A percentile compares a stretch with the other conserved stretches of the same genome.
phyloP scores from a whole-genome alignment of 2,888 invertebrate genomes.

The Hemistola chrysoprasaria region DNA sequence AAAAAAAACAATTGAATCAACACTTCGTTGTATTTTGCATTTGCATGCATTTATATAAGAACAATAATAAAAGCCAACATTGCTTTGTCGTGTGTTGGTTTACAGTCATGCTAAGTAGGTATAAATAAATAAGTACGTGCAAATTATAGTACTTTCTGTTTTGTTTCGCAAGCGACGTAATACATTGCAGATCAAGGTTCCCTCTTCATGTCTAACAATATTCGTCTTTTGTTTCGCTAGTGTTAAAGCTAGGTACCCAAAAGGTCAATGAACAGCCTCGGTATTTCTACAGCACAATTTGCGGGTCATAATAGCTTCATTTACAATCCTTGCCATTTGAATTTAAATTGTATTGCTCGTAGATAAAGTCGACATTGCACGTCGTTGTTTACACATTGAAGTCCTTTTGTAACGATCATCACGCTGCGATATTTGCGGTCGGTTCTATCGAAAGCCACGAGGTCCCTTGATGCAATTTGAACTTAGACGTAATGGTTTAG shows the following conservation, averaged over 20 bases:
- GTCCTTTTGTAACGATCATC: slow-evolving; percentile 57
- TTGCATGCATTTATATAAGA: too few relatives aligned
- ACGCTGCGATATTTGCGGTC: slow-evolving; percentile 46
- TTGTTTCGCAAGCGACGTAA: slow-evolving; percentile 42
- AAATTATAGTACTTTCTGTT: slow-evolving; percentile 11
- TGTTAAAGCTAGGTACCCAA: slow-evolving; percentile 72
- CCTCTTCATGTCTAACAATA: slow-evolving; percentile 63
- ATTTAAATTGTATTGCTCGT: slow-evolving; percentile 43
- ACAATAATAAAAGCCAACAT: too few relatives aligned
- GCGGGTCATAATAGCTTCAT: slow-evolving; percentile 50
- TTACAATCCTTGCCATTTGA: slow-evolving; percentile 36
- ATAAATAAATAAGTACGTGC: slow-evolving; percentile 2
- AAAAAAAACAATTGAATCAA: too few relatives aligned
- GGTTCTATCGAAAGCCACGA: slow-evolving; percentile 47
- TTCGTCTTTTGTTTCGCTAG: slow-evolving; percentile 76
- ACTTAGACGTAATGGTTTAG: slow-evolving; percentile 46
- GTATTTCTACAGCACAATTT: slow-evolving; percentile 68
- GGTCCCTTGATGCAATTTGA: slow-evolving; percentile 49
- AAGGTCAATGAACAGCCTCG: slow-evolving; percentile 82
- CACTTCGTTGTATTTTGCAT: too few relatives aligned
- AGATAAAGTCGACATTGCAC: slow-evolving; percentile 53
- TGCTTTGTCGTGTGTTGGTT: too few relatives aligned
- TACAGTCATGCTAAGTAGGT: too few relatives aligned
- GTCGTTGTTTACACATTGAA: slow-evolving; percentile 37
- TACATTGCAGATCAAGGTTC: slow-evolving; percentile 68